Conservation (phyloP, 2,797 vertebrate species). For the Tangara arthus region DNA sequence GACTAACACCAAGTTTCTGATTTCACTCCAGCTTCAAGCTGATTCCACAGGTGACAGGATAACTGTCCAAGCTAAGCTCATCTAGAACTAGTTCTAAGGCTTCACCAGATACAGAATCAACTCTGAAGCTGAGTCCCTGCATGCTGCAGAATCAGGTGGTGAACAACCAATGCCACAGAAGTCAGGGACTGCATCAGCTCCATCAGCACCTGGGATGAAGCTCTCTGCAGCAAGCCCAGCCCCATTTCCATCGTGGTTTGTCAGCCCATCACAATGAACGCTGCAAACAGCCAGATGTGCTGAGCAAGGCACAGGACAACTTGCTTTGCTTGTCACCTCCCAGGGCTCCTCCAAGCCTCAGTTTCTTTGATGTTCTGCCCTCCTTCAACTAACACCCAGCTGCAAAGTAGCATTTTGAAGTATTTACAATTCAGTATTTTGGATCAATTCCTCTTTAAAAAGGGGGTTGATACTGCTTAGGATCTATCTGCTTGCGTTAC, state of each 20-base stretch:
- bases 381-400: background rate
- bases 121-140: background rate
- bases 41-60: background rate
- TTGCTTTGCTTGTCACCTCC: background rate
- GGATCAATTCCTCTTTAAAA: background rate
- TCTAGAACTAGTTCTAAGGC: background rate
- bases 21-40: background rate
- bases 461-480: background rate
- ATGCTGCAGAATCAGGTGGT: background rate
- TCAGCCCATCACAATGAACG: background rate
- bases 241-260: background rate
- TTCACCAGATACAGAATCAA: accelerated
- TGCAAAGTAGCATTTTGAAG: background rate
- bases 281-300: background rate
- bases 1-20: background rate
- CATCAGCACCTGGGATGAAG: background rate
- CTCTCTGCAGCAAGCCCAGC: background rate
- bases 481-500: background rate
- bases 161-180: background rate
- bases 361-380: background rate
- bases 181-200: background rate
- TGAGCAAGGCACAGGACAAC: background rate
- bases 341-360: background rate
- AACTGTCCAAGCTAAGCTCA: background rate
- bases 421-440: background rate